Conservation (phyloP, 2,888 invertebrate genomes). For the Pegoplata infirma region DNA sequence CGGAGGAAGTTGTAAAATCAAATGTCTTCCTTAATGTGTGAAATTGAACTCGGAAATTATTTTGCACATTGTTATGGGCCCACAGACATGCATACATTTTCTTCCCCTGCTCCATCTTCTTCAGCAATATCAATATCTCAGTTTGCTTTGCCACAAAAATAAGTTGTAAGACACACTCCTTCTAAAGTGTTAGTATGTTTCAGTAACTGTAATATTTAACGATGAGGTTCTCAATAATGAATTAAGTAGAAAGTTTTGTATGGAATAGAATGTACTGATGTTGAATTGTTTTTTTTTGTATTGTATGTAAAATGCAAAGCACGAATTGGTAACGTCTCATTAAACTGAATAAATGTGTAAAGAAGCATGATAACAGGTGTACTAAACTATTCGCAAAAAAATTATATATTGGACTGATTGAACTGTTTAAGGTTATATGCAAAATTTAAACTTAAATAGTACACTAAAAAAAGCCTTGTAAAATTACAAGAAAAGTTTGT, state of each 20-base stretch:
- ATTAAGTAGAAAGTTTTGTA: slow-evolving; percentile 36
- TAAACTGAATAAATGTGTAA: not conserved
- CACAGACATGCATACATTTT: slow-evolving; percentile 46
- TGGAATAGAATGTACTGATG: slow-evolving; percentile 11
- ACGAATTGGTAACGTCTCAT: slow-evolving; percentile 36
- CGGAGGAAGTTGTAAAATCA: slow-evolving; percentile 76
- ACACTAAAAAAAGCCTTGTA: too few species aligned
- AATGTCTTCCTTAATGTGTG: slow-evolving; percentile 78
- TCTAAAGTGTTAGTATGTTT: not conserved
- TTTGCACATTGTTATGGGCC: slow-evolving; percentile 74
- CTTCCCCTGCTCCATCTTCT: not conserved
- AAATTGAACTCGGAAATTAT: slow-evolving; percentile 78
- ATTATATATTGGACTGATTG: not conserved
- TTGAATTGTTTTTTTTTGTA: slow-evolving; percentile 6
- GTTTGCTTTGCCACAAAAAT: not conserved
- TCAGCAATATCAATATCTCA: not conserved
- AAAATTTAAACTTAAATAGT: too few species aligned
- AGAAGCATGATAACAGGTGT: slow-evolving; percentile 50
- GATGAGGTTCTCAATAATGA: slow-evolving; percentile 45
- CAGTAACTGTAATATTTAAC: slow-evolving; percentile 38
- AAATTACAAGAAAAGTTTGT: too few species aligned
- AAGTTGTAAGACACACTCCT: not conserved
- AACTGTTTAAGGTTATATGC: too few species aligned
- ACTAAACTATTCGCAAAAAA: slow-evolving; percentile 25
- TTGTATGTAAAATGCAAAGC: slow-evolving; percentile 37